Percentiles rank a stretch among this genome's conserved stretches.
Conservation (phyloP, 2,797 vertebrate genomes). For the Cynodonichthys magdalenae region DNA sequence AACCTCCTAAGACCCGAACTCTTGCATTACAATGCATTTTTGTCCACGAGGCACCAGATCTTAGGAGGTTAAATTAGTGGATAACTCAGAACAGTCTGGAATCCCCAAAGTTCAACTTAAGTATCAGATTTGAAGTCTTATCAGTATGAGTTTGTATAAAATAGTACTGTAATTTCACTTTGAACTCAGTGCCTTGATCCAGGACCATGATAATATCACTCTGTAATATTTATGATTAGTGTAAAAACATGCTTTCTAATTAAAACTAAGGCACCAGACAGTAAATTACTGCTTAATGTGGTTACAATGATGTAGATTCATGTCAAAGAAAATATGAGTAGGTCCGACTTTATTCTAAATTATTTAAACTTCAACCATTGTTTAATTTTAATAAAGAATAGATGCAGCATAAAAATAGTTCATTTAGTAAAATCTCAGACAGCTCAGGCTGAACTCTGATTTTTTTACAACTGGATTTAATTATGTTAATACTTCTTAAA, state of each 20-base stretch:
- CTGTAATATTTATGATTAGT: slow-evolving; percentile 59
- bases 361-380: slow-evolving; percentile 18
- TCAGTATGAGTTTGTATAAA: slow-evolving; percentile 51
- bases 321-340: slow-evolving; percentile 20
- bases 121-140: slow-evolving; percentile 45
- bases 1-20: no score
- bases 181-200: slow-evolving; percentile 61
- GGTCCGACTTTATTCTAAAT: slow-evolving; percentile 39
- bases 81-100: slow-evolving; percentile 30
- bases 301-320: slow-evolving; percentile 33
- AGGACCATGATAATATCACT: slow-evolving; percentile 54
- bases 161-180: slow-evolving; percentile 48
- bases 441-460: not conserved
- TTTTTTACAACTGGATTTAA: slow-evolving; percentile 25
- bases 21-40: no score
- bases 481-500: slow-evolving; percentile 2
- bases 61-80: slow-evolving; percentile 28
- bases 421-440: not conserved
- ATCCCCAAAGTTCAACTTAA: slow-evolving; percentile 52
- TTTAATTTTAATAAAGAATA: slow-evolving; percentile 2
- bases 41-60: no score
- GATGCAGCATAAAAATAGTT: no score
- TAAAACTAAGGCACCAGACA: slow-evolving; percentile 22
- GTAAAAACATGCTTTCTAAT: slow-evolving; percentile 32
- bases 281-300: slow-evolving; percentile 35